Conservation (phyloP, 2,888 invertebrate genomes). For the Caenorhabditis wallacei region DNA sequence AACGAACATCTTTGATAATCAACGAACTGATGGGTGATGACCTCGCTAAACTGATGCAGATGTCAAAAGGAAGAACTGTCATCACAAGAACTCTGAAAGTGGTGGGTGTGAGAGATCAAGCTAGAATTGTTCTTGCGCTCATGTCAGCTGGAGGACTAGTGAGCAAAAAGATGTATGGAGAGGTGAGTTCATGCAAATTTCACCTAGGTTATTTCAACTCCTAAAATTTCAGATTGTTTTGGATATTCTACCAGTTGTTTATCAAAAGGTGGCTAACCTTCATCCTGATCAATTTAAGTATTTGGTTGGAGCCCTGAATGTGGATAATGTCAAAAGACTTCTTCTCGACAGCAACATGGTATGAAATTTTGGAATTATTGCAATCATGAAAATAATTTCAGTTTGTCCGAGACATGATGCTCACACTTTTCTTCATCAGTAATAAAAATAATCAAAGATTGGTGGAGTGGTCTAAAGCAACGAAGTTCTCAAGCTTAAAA, state of each 20-base stretch:
- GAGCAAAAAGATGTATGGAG: conserved; percentile 56
- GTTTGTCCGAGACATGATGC: conserved; percentile 72
- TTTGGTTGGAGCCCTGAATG: conserved; percentile 50
- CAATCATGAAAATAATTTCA: conserved; percentile 47
- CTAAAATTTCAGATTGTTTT: conserved; percentile 36
- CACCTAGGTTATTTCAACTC: background rate
- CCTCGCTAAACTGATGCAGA: conserved; percentile 59
- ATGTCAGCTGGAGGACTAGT: conserved; percentile 53
- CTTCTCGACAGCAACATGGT: conserved; percentile 54
- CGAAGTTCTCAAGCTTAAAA: conserved; percentile 54
- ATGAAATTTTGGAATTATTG: background rate
- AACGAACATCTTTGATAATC: conserved; percentile 46
- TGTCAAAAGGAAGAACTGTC: conserved; percentile 66
- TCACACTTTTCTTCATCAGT: conserved; percentile 65
- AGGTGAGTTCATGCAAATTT: conserved; percentile 17
- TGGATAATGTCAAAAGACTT: conserved; percentile 51
- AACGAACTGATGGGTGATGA: conserved; percentile 69
- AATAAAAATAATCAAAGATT: conserved; percentile 56
- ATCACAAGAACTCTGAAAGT: conserved; percentile 58
- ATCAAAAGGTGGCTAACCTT: conserved; percentile 40
- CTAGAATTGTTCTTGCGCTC: conserved; percentile 46
- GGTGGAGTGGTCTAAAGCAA: conserved; percentile 49
- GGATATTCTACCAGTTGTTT: conserved; percentile 43
- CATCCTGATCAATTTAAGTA: conserved; percentile 56
- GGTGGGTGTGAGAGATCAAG: conserved; percentile 57